Evolutionary conservation across 2,888 invertebrate species (phyloP), one percentile per base, ranked within the genome.

Genomic region (Drosophila silvestris): DNA sequence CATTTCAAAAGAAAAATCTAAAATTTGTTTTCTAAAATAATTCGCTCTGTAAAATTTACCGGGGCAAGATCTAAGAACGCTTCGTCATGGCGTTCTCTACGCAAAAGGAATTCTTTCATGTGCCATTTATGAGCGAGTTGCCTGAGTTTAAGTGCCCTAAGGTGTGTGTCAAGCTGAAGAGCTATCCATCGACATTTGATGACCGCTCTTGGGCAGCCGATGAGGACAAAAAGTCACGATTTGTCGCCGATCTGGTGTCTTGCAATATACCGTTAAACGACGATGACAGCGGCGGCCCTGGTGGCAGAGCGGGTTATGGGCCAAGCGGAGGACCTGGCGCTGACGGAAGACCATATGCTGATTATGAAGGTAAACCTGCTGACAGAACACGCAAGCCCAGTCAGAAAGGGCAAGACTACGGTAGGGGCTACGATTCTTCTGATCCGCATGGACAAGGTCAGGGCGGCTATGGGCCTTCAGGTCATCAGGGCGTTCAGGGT

Each of bases 81-180:
- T n/a, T 39, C 53, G 70, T 12, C 32, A 93, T 93, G 93, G 93
- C 93, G 51, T 93, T 87, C 79, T 92, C 93, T 37, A 93, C 93
- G 28, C 93, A 93, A 78, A 92, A 91, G 69, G 90, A 90, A 50
- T 92, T 93, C 68, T 90, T 93, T 47, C 81, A 92, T 65, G 83
- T 93, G 14, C 91, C 91, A 2, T 93, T 92, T 62, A 81, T 84
- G 81, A 92, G 91, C 70, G 90, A 92, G 58, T 58, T 56, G 1
- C 28, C 69, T 5, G 81, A 90, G 0, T 77, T 74, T 26, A 82
- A 78, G 22, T 92, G 92, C 61, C n/a, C 59, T 5, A 79, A 82
- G n/a, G 84, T 82, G 4, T 91, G 91, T 30, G 86, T 91, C 0
- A 90, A 86, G 53, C 58, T 93, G 1, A 93, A 92, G 68, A 91